A percentile compares a stretch with the other conserved stretches of the same genome.
Conservation (phyloP, 1,140 invertebrate genomes). For the Drosophila subpulchrella region DNA sequence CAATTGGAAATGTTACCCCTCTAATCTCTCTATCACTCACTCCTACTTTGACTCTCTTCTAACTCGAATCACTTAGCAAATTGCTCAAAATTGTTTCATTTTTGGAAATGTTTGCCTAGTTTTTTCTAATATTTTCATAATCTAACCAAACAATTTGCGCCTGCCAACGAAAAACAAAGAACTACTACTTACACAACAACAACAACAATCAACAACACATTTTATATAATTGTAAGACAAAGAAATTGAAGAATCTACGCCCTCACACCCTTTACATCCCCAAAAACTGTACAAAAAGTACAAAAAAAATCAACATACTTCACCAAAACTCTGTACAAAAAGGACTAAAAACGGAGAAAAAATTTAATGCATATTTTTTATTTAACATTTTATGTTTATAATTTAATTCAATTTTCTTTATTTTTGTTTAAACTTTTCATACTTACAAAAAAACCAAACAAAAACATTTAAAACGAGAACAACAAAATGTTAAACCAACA, state of each 20-base stretch:
- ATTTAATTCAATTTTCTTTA: conserved; percentile 26
- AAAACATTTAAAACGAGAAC: conserved; percentile 20
- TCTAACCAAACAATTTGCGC: conserved; percentile 37
- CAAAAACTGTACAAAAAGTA: conserved; percentile 46
- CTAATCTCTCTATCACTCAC: conserved; percentile 26
- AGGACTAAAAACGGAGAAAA: conserved; percentile 10
- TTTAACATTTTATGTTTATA: conserved; percentile 19
- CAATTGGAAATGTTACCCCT: conserved; percentile 28
- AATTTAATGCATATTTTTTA: conserved; percentile 4
- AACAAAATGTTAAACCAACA: conserved; percentile 33
- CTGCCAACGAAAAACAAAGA: conserved; percentile 55
- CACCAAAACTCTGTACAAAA: conserved; percentile 38
- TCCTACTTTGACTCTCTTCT: conserved; percentile 12
- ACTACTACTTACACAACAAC: conserved; percentile 47
- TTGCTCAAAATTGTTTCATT: conserved; percentile 31
- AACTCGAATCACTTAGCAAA: conserved; percentile 35
- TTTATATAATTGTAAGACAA: conserved; percentile 43
- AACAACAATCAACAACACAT: conserved; percentile 47
- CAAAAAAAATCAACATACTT: conserved; percentile 19
- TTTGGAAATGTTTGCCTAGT: conserved; percentile 45
- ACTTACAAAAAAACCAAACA: conserved; percentile 5
- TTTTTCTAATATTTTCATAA: conserved; percentile 28
- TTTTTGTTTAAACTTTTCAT: conserved; percentile 14
- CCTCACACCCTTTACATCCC: conserved; percentile 6
- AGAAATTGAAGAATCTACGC: conserved; percentile 16